These are phyloP conservation scores for Temnothorax longispinosus DNA, from an alignment of 1,140 invertebrate species.

Conservation along the genomic window DNA sequence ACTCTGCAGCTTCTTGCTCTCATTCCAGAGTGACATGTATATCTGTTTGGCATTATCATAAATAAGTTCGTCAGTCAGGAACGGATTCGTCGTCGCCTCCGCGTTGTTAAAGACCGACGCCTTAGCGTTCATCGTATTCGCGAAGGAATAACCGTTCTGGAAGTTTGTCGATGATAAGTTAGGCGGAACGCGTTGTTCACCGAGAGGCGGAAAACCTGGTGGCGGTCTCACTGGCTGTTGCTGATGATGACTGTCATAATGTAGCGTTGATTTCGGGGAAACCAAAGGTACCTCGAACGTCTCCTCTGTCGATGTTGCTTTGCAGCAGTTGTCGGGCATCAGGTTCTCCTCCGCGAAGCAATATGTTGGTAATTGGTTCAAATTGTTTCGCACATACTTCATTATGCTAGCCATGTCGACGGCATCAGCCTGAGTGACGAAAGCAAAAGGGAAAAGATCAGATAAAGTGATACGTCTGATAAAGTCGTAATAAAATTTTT, in stretches of 20 bases:
- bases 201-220: not conserved
- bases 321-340: not conserved
- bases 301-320: not conserved
- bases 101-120: not conserved
- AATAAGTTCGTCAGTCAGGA: not conserved
- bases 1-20: conserved; percentile 36
- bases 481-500: not conserved
- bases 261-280: conserved; percentile 37
- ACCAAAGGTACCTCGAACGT: conserved; percentile 12
- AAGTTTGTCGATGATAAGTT: not conserved
- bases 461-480: conserved; percentile 38
- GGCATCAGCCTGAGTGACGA: conserved; percentile 56
- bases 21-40: conserved; percentile 19
- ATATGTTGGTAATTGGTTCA: not conserved
- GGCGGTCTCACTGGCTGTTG: not conserved
- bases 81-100: conserved; percentile 47
- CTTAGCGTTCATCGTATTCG: not conserved
- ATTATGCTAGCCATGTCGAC: conserved; percentile 67
- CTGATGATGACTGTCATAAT: not conserved
- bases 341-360: conserved; percentile 57
- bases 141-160: not conserved
- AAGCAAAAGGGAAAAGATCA: conserved; percentile 55
- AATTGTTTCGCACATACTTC: conserved; percentile 60
- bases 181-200: not conserved
- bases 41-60: not conserved